A percentile compares a stretch with the other conserved stretches of the same genome.
Evolutionary conservation across 35 echinoderm and acorn worm species (phyloP).

Genomic region (Lytechinus pictus): DNA sequence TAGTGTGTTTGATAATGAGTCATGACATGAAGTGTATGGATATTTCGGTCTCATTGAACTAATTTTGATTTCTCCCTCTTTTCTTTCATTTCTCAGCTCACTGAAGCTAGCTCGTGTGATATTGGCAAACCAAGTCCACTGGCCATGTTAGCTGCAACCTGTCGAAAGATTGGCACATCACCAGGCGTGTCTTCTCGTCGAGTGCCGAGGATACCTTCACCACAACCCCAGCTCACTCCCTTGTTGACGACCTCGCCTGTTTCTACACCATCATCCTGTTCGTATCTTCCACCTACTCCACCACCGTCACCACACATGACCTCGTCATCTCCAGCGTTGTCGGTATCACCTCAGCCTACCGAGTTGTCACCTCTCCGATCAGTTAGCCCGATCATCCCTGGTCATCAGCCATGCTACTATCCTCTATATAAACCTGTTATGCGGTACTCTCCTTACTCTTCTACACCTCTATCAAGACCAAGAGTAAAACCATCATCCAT

Average conservation of each 20-base stretch:
- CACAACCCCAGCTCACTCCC: neutral
- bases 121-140: slow-evolving; percentile 32
- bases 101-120: neutral
- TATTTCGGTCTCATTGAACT: neutral
- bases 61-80: neutral
- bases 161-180: slow-evolving; percentile 16
- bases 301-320: neutral
- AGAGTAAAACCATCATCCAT: neutral
- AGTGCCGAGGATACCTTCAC: neutral
- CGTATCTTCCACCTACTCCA: slow-evolving; percentile 21
- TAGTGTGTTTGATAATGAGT: neutral
- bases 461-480: neutral
- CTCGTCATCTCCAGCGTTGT: no score
- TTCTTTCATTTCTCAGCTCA: neutral
- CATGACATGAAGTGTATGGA: neutral
- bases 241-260: neutral
- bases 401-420: neutral
- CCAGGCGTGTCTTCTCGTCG: neutral
- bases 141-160: slow-evolving; percentile 38
- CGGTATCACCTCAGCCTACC: no score
- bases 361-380: neutral
- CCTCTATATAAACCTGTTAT: neutral
- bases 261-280: neutral
- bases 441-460: slow-evolving; percentile 10
- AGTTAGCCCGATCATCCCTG: neutral